Evolutionary conservation across 2,888 invertebrate genomes (phyloP).

Genomic region (Chrysopilus asiliformis): DNA sequence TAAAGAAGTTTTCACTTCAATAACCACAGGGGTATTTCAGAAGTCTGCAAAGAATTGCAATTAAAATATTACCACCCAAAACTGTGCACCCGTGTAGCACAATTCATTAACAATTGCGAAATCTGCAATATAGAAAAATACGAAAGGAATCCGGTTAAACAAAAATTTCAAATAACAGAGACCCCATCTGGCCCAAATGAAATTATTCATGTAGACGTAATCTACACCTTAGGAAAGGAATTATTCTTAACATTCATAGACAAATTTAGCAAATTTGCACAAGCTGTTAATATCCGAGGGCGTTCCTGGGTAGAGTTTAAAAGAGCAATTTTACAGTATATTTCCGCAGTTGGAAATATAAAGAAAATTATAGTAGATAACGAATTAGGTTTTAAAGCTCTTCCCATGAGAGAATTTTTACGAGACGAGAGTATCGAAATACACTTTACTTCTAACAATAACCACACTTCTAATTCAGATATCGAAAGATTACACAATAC

Average conservation of each 20-base stretch:
- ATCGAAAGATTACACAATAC: constrained; percentile 1
- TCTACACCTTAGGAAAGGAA: background rate
- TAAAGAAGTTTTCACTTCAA: too few relatives aligned
- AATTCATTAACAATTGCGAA: too few relatives aligned
- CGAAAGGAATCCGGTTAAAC: background rate
- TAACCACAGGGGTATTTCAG: background rate
- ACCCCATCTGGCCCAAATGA: too few relatives aligned
- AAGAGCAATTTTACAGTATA: constrained; percentile 1
- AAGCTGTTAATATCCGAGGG: background rate
- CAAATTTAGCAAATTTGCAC: too few relatives aligned
- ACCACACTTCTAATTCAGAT: constrained; percentile 1
- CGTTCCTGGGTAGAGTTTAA: constrained; percentile 1
- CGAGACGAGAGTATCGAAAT: too few relatives aligned
- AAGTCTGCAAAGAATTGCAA: background rate
- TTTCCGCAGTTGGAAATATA: background rate
- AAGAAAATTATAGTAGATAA: constrained; percentile 1
- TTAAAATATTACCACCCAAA: too few relatives aligned
- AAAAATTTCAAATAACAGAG: background rate
- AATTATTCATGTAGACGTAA: background rate
- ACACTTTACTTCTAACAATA: too few relatives aligned
- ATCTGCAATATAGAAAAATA: background rate
- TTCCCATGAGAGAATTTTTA: too few relatives aligned
- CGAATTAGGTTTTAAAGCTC: too few relatives aligned
- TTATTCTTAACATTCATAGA: background rate
- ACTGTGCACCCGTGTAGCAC: background rate